phyloP scores from a whole-genome alignment of 2,113 vertebrate species.

The Pachyramphus minor region DNA sequence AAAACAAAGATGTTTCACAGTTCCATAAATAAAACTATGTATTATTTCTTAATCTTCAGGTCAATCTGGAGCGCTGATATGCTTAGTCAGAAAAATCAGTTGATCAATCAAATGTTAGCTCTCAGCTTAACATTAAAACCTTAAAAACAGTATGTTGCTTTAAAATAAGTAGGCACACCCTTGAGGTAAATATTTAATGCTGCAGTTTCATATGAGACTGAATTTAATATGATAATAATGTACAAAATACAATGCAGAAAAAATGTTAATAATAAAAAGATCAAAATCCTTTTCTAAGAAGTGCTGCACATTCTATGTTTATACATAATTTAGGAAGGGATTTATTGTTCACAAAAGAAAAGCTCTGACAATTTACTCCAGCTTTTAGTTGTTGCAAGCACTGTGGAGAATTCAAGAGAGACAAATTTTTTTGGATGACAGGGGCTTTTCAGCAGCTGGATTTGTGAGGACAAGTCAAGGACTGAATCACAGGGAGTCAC shows the following conservation, averaged over 20 bases:
- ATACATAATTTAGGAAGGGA: neutral
- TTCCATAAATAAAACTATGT: neutral
- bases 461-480: neutral
- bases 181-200: slow-evolving; percentile 7
- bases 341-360: neutral
- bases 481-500: neutral
- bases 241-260: neutral
- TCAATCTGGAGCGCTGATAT: neutral
- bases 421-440: neutral
- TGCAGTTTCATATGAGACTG: neutral
- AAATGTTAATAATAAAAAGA: neutral
- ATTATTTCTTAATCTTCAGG: neutral
- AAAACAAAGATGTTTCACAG: neutral
- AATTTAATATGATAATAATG: neutral
- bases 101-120: neutral
- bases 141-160: neutral
- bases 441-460: neutral
- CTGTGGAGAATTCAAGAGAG: neutral
- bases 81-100: neutral
- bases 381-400: neutral
- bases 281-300: neutral
- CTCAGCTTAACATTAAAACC: neutral
- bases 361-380: neutral
- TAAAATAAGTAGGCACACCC: neutral
- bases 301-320: neutral